Evolutionary conservation across 2,113 vertebrate genomes (phyloP).

Genomic region (Ancistrus triradiatus): DNA sequence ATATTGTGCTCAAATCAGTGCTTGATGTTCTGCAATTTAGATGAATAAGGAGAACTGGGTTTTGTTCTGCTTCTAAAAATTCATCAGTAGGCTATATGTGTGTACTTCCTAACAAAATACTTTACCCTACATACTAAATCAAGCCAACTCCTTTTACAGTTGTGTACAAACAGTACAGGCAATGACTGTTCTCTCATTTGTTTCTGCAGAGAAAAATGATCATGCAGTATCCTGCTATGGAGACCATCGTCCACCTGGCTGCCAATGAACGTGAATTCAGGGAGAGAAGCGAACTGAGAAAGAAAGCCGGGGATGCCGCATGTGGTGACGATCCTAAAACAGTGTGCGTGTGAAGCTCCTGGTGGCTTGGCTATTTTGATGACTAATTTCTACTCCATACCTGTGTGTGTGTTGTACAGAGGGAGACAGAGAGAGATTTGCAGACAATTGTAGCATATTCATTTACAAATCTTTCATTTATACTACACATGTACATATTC

Average conservation of each 20-base stretch:
- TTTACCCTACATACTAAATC: not conserved
- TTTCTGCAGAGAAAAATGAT: constrained; percentile 59
- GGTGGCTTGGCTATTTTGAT: not conserved
- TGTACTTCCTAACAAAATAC: not conserved
- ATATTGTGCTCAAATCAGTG: too few species aligned
- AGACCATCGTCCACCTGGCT: constrained; percentile 63
- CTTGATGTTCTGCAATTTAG: too few species aligned
- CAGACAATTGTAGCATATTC: constrained; percentile 58
- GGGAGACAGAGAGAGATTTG: constrained; percentile 31
- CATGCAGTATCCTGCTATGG: constrained; percentile 64
- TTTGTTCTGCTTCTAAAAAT: too few species aligned
- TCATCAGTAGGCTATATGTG: too few species aligned
- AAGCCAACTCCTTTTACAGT: not conserved
- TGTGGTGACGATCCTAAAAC: not conserved
- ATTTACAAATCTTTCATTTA: not conserved
- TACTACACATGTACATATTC: constrained; percentile 15
- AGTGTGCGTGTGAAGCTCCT: constrained; percentile 5
- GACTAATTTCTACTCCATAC: not conserved
- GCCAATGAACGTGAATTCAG: constrained; percentile 58
- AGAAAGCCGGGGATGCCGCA: constrained; percentile 5
- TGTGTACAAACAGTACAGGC: not conserved
- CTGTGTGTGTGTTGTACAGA: constrained; percentile 19
- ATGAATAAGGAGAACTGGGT: too few species aligned
- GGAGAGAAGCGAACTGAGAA: constrained; percentile 44
- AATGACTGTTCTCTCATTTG: not conserved